Evolutionary conservation across 2,888 invertebrate species (phyloP).

Genomic region (Dilophus febrilis): DNA sequence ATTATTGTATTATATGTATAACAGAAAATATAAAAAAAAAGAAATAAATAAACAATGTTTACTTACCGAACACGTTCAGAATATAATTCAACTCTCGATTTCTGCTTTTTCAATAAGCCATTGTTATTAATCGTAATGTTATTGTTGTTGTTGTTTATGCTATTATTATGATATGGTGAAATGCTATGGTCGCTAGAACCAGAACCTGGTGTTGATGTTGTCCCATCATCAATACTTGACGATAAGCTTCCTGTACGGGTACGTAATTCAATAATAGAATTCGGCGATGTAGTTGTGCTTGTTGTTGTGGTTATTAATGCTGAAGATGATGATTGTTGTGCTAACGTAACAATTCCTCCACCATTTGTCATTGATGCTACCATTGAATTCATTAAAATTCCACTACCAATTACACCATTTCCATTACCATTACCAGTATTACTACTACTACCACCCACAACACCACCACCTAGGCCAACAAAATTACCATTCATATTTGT

Average conservation of each 20-base stretch:
- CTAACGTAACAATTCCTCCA: conserved; percentile 7
- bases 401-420: no score
- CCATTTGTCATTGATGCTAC: no score
- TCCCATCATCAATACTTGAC: conserved; percentile 45
- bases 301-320: conserved; percentile 12
- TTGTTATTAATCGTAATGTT: conserved; percentile 54
- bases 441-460: no score
- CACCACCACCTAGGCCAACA: no score
- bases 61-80: conserved; percentile 68
- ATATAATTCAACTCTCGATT: conserved; percentile 59
- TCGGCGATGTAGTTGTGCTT: conserved; percentile 16
- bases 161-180: conserved; percentile 56
- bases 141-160: no score
- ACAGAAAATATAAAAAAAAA: not conserved
- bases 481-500: no score
- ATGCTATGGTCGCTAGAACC: conserved; percentile 59
- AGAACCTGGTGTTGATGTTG: conserved; percentile 62
- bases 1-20: no score
- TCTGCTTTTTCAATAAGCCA: conserved; percentile 35
- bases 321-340: conserved; percentile 15
- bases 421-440: no score
- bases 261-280: conserved; percentile 33
- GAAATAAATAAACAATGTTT: not conserved
- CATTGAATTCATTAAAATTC: no score
- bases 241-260: conserved; percentile 60